Percentiles rank a stretch among this genome's conserved stretches.
Evolutionary conservation across 1,140 invertebrate species (phyloP).

Genomic region (Spodoptera litura): DNA sequence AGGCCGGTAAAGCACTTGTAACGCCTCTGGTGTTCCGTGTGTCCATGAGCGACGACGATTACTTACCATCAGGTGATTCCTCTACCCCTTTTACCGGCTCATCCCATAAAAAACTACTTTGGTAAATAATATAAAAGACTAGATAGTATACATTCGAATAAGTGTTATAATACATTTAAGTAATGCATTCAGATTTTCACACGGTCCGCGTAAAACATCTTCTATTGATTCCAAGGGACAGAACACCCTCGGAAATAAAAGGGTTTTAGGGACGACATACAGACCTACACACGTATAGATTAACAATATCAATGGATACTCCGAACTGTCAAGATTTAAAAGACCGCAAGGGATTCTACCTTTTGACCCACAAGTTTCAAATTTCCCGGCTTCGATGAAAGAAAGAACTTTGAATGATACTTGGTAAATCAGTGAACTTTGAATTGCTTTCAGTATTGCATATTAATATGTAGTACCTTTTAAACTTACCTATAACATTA

Average conservation of each 20-base stretch:
- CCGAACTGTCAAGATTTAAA: conserved; percentile 26
- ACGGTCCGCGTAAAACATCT: not conserved
- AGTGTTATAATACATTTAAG: conserved; percentile 7
- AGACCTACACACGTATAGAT: conserved; percentile 22
- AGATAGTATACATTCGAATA: too few relatives aligned
- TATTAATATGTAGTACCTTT: too few relatives aligned
- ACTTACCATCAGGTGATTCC: too few relatives aligned
- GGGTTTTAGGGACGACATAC: conserved; percentile 8
- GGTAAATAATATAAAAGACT: too few relatives aligned
- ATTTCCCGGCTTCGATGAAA: conserved; percentile 3
- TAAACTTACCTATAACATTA: too few relatives aligned
- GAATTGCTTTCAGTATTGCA: too few relatives aligned
- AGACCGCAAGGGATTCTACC: conserved; percentile 23
- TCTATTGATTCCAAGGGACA: conserved; percentile 3
- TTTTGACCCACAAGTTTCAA: conserved; percentile 32
- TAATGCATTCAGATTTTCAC: not conserved
- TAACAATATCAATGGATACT: conserved; percentile 17
- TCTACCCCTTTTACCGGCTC: too few relatives aligned
- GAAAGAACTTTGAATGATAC: not conserved
- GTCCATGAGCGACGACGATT: too few relatives aligned
- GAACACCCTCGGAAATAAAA: conserved; percentile 27
- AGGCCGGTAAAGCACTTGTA: too few relatives aligned
- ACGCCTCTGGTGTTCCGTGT: too few relatives aligned
- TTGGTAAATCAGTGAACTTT: too few relatives aligned
- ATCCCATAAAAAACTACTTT: too few relatives aligned